Evolutionary conservation across 2,113 vertebrate species (phyloP).

Genomic region (Geococcyx californianus): DNA sequence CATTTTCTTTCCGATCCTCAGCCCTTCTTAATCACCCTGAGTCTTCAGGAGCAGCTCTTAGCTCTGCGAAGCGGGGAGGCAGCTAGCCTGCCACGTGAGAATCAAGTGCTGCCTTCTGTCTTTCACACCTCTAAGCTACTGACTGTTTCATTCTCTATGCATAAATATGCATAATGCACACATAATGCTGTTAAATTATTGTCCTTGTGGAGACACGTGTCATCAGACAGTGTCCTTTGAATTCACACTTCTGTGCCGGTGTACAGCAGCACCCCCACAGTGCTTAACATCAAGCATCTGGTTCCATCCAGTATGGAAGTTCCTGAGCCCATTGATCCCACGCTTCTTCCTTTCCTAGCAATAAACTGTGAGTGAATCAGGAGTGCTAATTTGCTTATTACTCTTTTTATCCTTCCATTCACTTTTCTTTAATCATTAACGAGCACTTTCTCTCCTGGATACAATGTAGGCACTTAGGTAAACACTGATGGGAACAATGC

Average conservation of each 20-base stretch:
- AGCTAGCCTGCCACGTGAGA: slow-evolving; percentile 41
- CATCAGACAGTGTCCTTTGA: not conserved
- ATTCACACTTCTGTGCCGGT: not conserved
- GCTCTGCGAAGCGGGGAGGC: not conserved
- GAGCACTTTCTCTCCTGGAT: not conserved
- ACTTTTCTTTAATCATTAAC: slow-evolving; percentile 19
- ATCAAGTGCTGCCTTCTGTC: slow-evolving; percentile 46
- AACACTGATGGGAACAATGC: not conserved
- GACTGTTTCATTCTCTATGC: slow-evolving; percentile 45
- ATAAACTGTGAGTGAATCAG: not conserved
- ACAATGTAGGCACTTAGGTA: not conserved
- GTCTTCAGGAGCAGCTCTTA: slow-evolving; percentile 13
- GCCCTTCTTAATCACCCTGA: not conserved
- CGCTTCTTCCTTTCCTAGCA: not conserved
- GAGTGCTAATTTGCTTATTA: not conserved
- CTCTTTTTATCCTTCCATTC: not conserved
- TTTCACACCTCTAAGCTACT: slow-evolving; percentile 54
- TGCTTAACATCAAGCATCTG: slow-evolving; percentile 4
- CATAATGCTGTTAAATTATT: slow-evolving; percentile 28
- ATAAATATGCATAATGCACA: slow-evolving; percentile 56
- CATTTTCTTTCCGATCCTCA: not conserved
- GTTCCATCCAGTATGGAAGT: slow-evolving; percentile 9
- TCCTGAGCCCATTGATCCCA: not conserved
- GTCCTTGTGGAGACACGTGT: not conserved
- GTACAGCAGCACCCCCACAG: not conserved